Percentiles rank a stretch among this genome's conserved stretches.
Conservation (phyloP, 2,113 vertebrate species). For the Oceanites oceanicus region DNA sequence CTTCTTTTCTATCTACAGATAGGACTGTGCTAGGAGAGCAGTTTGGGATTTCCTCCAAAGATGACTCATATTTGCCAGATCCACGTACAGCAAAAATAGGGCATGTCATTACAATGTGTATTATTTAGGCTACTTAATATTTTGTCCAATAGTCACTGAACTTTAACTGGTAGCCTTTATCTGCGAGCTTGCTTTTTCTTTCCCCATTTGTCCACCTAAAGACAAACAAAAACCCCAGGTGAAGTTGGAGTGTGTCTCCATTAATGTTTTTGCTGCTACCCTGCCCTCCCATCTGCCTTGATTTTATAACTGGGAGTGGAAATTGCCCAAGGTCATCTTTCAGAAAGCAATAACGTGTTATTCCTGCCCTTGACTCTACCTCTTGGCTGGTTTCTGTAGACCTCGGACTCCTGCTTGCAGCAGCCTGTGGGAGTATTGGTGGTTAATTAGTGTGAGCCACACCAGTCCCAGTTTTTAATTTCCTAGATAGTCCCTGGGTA, state of each 20-base stretch:
- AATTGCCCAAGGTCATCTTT: background rate
- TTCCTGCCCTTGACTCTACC: background rate
- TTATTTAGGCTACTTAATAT: background rate
- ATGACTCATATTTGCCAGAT: background rate
- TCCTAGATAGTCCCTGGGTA: background rate
- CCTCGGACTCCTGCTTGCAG: background rate
- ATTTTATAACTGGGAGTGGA: background rate
- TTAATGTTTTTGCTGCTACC: background rate
- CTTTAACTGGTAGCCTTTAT: background rate
- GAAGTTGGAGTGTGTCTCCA: background rate
- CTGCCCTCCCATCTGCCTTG: background rate
- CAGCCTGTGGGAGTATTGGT: background rate
- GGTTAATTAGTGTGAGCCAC: background rate
- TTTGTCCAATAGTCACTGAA: background rate
- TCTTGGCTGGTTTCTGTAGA: background rate
- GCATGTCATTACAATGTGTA: background rate
- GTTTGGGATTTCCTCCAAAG: background rate
- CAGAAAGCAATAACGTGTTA: background rate
- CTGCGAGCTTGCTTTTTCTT: background rate
- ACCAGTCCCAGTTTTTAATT: background rate
- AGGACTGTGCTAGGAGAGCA: background rate
- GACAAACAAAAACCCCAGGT: rapidly evolving
- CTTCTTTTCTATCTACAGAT: background rate
- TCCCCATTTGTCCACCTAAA: background rate
- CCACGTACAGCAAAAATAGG: background rate